Conservation (phyloP, 2,888 invertebrate species). For the Toxonevra muliebris region DNA sequence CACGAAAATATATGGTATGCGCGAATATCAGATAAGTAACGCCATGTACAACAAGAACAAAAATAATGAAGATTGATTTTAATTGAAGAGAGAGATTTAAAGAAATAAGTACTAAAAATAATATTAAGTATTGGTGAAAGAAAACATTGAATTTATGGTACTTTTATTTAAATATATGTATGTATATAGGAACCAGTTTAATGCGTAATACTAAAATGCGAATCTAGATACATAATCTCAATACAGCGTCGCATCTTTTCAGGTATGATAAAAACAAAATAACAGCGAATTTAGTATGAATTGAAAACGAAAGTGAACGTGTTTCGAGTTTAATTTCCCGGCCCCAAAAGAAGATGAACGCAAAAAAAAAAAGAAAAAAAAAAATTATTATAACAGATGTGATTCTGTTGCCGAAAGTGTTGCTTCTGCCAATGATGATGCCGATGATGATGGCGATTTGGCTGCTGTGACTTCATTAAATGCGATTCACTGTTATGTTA, state of each 20-base stretch:
- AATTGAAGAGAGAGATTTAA: too few species aligned
- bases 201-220: background rate
- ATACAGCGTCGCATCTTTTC: too few species aligned
- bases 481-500: background rate
- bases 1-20: background rate
- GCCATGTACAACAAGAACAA: too few species aligned
- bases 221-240: too few species aligned
- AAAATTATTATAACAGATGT: background rate
- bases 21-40: too few species aligned
- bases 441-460: constrained; percentile 11
- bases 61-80: too few species aligned
- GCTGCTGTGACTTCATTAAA: constrained; percentile 1
- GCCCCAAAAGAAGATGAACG: background rate
- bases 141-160: too few species aligned
- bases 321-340: constrained; percentile 31
- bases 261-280: too few species aligned
- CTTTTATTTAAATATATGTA: too few species aligned
- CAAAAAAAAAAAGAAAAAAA: too few species aligned
- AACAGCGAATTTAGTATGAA: constrained; percentile 7
- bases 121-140: too few species aligned
- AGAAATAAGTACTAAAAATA: too few species aligned
- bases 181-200: background rate
- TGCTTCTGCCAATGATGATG: constrained; percentile 12
- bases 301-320: constrained; percentile 46
- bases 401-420: constrained; percentile 6